Conservation (phyloP, 64 coral and sea anemone genomes). For the Dendronephthya gigantea region DNA sequence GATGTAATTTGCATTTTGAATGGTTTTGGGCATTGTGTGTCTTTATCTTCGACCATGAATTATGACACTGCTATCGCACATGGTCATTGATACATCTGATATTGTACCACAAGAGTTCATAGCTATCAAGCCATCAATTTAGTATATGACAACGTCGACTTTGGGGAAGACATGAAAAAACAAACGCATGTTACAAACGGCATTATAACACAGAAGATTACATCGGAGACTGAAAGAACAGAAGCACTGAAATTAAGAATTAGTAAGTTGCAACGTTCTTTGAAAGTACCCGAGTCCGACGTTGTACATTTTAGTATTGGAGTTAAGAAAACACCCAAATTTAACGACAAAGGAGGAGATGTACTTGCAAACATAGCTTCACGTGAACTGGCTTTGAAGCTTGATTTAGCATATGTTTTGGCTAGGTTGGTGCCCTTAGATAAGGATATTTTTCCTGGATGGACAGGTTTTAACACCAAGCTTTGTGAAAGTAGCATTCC, state of each 20-base stretch:
- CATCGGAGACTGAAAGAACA: neutral
- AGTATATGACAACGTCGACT: slow-evolving; percentile 41
- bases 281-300: neutral
- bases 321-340: neutral
- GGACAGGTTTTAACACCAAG: neutral
- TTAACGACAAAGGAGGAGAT: neutral
- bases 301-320: slow-evolving; percentile 19
- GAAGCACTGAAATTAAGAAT: neutral
- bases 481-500: neutral
- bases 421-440: neutral
- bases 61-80: slow-evolving; percentile 35
- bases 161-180: neutral
- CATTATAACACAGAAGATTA: slow-evolving; percentile 1
- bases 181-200: slow-evolving; percentile 35
- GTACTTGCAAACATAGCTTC: neutral
- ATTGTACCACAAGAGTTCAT: slow-evolving; percentile 35
- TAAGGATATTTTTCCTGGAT: neutral
- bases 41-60: slow-evolving; percentile 19
- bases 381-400: neutral
- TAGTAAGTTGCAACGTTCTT: neutral
- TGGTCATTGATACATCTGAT: slow-evolving; percentile 18
- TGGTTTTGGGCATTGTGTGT: neutral
- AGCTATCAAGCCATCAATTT: slow-evolving; percentile 14
- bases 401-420: neutral
- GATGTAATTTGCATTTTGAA: neutral